Evolutionary conservation across 2,888 invertebrate genomes (phyloP).

Genomic region (Drosophila limbata): DNA sequence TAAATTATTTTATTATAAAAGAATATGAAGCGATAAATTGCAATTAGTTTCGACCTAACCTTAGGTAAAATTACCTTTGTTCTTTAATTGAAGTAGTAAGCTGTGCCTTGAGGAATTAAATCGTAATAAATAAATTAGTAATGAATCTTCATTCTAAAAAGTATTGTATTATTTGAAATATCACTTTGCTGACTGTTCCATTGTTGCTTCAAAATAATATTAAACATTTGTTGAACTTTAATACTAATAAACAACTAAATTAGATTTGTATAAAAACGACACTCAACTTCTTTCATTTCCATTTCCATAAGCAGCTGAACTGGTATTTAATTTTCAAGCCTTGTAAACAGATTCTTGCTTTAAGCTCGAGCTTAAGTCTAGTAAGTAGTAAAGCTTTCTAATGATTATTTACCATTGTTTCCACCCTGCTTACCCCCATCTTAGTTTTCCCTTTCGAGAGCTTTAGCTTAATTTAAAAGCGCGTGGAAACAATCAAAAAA

Average conservation of each 20-base stretch:
- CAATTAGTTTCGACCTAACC: slow-evolving; percentile 87
- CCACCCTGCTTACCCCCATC: neutral
- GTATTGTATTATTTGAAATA: no score
- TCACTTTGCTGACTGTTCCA: no score
- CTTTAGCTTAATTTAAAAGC: neutral
- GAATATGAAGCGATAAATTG: slow-evolving; percentile 86
- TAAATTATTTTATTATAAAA: neutral
- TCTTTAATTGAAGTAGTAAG: slow-evolving; percentile 85
- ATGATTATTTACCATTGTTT: neutral
- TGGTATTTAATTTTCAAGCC: neutral
- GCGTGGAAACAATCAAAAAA: neutral
- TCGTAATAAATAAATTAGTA: no score
- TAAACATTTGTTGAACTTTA: no score
- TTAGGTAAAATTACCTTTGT: slow-evolving; percentile 85
- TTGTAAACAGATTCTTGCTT: neutral
- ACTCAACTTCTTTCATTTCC: neutral
- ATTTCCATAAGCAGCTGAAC: neutral
- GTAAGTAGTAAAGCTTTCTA: neutral
- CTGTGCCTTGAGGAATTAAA: no score
- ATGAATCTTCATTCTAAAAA: no score
- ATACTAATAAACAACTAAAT: no score
- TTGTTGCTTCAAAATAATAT: no score
- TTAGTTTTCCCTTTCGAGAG: neutral
- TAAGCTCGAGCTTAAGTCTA: neutral
- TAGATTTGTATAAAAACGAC: no score